Conservation (phyloP, 1,140 invertebrate genomes). For the Drosophila ogumai region DNA sequence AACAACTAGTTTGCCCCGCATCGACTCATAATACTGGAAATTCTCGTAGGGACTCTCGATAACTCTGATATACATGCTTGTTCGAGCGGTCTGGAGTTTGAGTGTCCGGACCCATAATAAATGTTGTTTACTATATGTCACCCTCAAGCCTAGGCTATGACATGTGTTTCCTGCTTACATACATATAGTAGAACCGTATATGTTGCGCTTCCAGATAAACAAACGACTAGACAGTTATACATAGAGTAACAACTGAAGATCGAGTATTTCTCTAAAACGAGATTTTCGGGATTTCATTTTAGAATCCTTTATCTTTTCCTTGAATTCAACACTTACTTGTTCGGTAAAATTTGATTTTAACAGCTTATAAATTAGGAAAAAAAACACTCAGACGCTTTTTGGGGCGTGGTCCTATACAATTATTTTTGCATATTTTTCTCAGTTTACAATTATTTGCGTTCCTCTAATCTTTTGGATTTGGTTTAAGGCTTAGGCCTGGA, state of each 20-base stretch:
- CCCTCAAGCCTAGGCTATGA: constrained; percentile 67
- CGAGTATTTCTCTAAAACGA: constrained; percentile 74
- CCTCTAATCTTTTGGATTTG: constrained; percentile 23
- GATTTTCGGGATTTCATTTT: constrained; percentile 56
- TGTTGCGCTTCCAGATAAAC: constrained; percentile 14
- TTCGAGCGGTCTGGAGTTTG: neutral
- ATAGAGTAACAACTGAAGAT: constrained; percentile 38
- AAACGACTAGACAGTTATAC: constrained; percentile 31
- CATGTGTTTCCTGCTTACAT: constrained; percentile 58
- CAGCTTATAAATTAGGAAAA: constrained; percentile 65
- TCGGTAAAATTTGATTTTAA: constrained; percentile 75
- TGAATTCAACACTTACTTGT: constrained; percentile 17
- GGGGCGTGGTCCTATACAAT: constrained; percentile 35
- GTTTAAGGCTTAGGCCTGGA: constrained; percentile 48
- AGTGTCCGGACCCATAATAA: constrained; percentile 12
- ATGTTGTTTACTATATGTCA: constrained; percentile 3
- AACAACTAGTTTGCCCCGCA: neutral
- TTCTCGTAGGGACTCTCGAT: constrained; percentile 39
- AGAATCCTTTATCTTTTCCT: constrained; percentile 9
- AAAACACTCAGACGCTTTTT: constrained; percentile 30
- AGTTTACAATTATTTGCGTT: constrained; percentile 33
- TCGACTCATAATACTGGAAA: constrained; percentile 56
- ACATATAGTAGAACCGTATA: constrained; percentile 24
- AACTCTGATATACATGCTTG: constrained; percentile 64
- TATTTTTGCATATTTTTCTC: constrained; percentile 47